Conservation (phyloP, 1,140 invertebrate genomes). For the Lineus longissimus region DNA sequence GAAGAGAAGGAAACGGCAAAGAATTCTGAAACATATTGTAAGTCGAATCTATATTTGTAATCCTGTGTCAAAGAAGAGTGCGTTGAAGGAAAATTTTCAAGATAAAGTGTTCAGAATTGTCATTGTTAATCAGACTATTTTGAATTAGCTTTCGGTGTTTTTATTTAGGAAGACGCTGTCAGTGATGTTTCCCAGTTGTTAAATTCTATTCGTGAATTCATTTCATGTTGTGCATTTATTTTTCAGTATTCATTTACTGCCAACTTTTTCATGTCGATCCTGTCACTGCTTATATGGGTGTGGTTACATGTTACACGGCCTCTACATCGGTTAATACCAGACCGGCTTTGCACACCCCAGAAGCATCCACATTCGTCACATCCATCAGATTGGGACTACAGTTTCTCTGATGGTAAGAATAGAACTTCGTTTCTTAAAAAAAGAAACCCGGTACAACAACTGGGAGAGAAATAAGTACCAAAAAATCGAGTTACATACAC, state of each 20-base stretch:
- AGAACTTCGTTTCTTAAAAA: not conserved
- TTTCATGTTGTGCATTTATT: not conserved
- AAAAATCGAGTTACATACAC: no score
- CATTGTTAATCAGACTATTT: no score
- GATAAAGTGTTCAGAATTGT: no score
- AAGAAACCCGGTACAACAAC: no score
- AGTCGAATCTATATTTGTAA: slow-evolving; percentile 1
- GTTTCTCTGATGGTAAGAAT: slow-evolving; percentile 40
- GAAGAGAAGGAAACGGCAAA: slow-evolving; percentile 7
- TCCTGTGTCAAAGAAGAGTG: no score
- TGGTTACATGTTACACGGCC: slow-evolving; percentile 26
- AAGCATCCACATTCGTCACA: slow-evolving; percentile 6
- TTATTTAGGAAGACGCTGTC: no score
- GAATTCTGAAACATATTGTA: not conserved
- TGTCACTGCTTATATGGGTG: slow-evolving; percentile 26
- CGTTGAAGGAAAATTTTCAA: no score
- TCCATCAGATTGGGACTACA: slow-evolving; percentile 26
- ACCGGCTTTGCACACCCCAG: not conserved
- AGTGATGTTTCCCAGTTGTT: no score
- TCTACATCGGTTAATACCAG: slow-evolving; percentile 17
- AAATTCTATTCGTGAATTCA: not conserved
- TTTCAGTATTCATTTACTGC: slow-evolving; percentile 1
- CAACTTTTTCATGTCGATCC: slow-evolving; percentile 17
- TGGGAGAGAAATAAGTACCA: no score
- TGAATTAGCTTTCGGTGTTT: no score